Evolutionary conservation across 2,888 invertebrate genomes (phyloP).

Genomic region (Xylota sylvarum): DNA sequence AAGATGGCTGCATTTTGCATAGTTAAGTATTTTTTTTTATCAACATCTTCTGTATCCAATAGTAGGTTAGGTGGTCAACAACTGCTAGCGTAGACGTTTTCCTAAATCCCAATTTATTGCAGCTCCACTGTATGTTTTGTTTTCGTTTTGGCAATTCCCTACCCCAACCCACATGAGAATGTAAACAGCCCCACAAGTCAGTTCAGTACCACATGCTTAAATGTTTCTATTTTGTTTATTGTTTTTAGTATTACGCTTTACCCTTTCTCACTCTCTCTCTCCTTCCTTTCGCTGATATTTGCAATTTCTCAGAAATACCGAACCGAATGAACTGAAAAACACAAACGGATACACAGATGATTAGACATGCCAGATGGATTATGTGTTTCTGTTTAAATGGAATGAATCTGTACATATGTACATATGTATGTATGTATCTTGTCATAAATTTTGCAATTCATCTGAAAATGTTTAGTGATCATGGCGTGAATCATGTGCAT

Average conservation of each 20-base stretch:
- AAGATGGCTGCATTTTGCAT: too few species aligned
- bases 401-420: constrained; percentile 47
- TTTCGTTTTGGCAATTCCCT: not conserved
- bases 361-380: constrained; percentile 27
- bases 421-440: too few species aligned
- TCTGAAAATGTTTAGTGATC: constrained; percentile 4
- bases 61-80: too few species aligned
- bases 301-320: constrained; percentile 5
- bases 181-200: not conserved
- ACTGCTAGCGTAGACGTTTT: too few species aligned
- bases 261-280: not conserved
- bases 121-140: not conserved
- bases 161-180: not conserved
- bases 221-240: constrained; percentile 30
- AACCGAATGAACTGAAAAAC: not conserved
- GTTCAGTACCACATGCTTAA: constrained; percentile 11
- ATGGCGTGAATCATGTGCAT: constrained; percentile 5
- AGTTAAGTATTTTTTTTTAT: too few species aligned
- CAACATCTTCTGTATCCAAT: too few species aligned
- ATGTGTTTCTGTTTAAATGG: constrained; percentile 22
- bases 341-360: not conserved
- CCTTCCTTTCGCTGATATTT: not conserved
- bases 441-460: constrained; percentile 51
- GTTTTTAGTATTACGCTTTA: constrained; percentile 15
- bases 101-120: not conserved